A percentile compares a stretch with the other conserved stretches of the same genome.
Evolutionary conservation across 2,113 vertebrate species (phyloP).

Genomic region (Callospermophilus lateralis): DNA sequence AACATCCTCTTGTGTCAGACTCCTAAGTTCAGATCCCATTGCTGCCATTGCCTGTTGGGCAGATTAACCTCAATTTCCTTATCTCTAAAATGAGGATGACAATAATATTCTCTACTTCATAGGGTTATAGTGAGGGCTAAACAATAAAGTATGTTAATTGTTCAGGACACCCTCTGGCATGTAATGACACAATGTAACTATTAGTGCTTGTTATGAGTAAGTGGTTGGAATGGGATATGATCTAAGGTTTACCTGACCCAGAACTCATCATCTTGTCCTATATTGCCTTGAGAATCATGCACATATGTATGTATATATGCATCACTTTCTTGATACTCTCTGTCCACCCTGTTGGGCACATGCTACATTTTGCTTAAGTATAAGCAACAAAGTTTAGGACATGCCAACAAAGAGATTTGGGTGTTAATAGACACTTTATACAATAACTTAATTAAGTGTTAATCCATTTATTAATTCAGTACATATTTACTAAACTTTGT

Average conservation of each 20-base stretch:
- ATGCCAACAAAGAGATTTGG: background rate
- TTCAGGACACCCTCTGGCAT: background rate
- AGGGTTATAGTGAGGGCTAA: background rate
- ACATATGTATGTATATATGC: rapidly evolving
- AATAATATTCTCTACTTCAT: background rate
- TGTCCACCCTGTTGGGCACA: background rate
- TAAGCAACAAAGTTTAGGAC: conserved; percentile 17
- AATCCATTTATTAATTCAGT: conserved; percentile 14
- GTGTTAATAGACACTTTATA: background rate
- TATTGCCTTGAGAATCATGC: background rate
- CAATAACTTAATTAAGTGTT: background rate
- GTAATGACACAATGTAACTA: background rate
- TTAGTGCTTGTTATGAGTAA: background rate
- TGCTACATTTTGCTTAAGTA: background rate
- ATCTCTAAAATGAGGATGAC: background rate
- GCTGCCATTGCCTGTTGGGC: background rate
- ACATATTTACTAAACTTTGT: background rate
- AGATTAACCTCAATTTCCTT: conserved; percentile 20
- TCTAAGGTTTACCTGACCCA: background rate
- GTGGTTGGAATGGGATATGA: background rate
- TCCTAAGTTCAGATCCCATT: conserved; percentile 15
- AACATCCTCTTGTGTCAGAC: background rate
- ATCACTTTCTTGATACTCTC: background rate
- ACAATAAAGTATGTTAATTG: conserved; percentile 39
- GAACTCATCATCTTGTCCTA: background rate